These are phyloP conservation scores for Platycheirus albimanus DNA, from an alignment of 2,888 invertebrate genomes.

Conservation along the genomic window DNA sequence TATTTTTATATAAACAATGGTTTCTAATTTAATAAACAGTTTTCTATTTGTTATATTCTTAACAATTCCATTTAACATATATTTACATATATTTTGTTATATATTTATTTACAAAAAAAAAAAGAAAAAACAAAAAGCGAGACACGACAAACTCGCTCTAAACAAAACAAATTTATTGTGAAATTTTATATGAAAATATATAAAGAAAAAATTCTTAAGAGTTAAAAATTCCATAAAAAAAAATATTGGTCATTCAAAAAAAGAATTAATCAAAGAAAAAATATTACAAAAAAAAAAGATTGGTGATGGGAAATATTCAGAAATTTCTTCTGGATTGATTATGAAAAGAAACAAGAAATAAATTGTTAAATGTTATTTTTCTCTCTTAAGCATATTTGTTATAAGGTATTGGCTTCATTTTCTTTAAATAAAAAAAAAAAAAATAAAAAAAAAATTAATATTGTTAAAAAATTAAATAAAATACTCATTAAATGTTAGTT, in stretches of 20 bases:
- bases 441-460: conserved; percentile 45
- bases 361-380: conserved; percentile 38
- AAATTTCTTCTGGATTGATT: no score
- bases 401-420: conserved; percentile 66
- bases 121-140: no score
- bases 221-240: conserved; percentile 46
- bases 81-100: conserved; percentile 34
- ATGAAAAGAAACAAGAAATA: no score
- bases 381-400: conserved; percentile 64
- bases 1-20: conserved; percentile 33
- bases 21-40: conserved; percentile 41
- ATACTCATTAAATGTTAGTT: conserved; percentile 73
- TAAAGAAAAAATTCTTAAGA: conserved; percentile 70
- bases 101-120: conserved; percentile 50
- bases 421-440: conserved; percentile 37
- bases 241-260: conserved; percentile 59
- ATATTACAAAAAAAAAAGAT: conserved; percentile 47
- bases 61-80: conserved; percentile 30
- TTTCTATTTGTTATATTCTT: no score
- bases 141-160: conserved; percentile 66
- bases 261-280: conserved; percentile 46
- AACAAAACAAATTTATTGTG: conserved; percentile 62
- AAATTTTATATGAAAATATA: conserved; percentile 48
- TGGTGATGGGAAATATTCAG: conserved; percentile 69
- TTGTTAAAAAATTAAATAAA: conserved; percentile 47